Evolutionary conservation across 1,140 invertebrate species (phyloP).

Genomic region (Luehdorfia chinensis): DNA sequence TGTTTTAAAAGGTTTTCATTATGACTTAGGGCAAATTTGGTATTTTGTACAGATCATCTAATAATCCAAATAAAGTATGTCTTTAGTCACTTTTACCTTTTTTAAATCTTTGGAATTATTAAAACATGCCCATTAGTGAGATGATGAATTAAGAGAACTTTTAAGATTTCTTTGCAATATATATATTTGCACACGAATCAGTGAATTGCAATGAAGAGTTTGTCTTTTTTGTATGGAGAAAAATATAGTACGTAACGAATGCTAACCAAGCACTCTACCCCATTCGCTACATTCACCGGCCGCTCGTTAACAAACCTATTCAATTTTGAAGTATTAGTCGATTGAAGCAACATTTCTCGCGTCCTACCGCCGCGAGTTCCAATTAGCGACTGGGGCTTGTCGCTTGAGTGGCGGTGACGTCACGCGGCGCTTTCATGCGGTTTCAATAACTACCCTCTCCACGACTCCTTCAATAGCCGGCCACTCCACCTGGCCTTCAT

Average conservation of each 20-base stretch:
- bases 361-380: conserved; percentile 72
- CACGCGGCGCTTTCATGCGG: conserved; percentile 68
- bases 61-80: no score
- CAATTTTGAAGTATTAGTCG: conserved; percentile 74
- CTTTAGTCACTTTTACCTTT: no score
- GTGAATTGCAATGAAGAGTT: conserved; percentile 10
- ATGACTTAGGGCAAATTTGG: no score
- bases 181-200: conserved; percentile 13
- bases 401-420: conserved; percentile 70
- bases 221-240: conserved; percentile 26
- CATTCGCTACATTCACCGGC: conserved; percentile 68
- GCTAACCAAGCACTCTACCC: conserved; percentile 55
- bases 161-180: conserved; percentile 12
- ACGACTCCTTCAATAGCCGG: conserved; percentile 66
- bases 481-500: conserved; percentile 73
- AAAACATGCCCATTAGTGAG: conserved; percentile 1
- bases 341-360: conserved; percentile 72
- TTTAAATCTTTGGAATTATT: no score
- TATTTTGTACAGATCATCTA: no score
- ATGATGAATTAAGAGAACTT: conserved; percentile 11
- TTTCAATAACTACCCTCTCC: conserved; percentile 74
- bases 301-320: conserved; percentile 75
- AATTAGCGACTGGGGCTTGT: conserved; percentile 73
- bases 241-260: conserved; percentile 53
- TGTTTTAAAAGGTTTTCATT: no score